Base-by-base conservation (phyloP, 2,797 vertebrate genomes). In the Poeciliopsis turneri region DNA sequence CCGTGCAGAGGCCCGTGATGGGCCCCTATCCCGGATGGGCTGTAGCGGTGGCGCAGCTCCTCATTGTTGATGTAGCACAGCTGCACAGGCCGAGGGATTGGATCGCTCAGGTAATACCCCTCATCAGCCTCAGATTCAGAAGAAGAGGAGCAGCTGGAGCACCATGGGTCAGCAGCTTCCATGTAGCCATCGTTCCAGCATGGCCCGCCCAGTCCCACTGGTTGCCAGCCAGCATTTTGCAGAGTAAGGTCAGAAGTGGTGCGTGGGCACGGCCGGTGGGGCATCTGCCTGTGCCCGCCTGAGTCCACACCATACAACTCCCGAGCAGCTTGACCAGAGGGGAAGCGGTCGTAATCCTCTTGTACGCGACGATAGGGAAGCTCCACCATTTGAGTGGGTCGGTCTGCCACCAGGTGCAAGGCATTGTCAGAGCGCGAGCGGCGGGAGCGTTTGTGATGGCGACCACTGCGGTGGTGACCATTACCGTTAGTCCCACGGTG, bases 351-450 rank as follows among this genome's bases (percentile, higher is more conserved):
- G 1, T 97, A 97, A 93, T 98, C 98, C 77, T 98, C 97, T 73
- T 97, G 94, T 83, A 97, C 95, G 4, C 97, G 95, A 20, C 96
- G 95, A 1, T 96, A 96, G 30, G 97, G 96, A 69, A 95, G 95
- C 84, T 98, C 97, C 82, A 97, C 95, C 71, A 96, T 84, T 69
- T 96, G 96, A 75, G 91, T 33, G 12, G 96, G 94, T 49, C 97
- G 95, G 82, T 99, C 98, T 0, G 97, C 97, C 78, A 96, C 96
- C 90, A 99, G 95, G 84, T 99, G 97, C 76, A 99, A 95, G 61
- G 98, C 98, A 0, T 99, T 99, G 89, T 99, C 98, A 0, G 98
- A 99, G 59, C 98, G 97, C 1, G 98, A 99, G 0, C 98, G 96
- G 0, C 98, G 96, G 0, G 98, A 98, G 12, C 97, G 95, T 80